A percentile compares a stretch with the other conserved stretches of the same genome.
These are phyloP conservation scores for Microvelia longipes DNA, from an alignment of 1,140 invertebrate genomes.

Conservation along the genomic window DNA sequence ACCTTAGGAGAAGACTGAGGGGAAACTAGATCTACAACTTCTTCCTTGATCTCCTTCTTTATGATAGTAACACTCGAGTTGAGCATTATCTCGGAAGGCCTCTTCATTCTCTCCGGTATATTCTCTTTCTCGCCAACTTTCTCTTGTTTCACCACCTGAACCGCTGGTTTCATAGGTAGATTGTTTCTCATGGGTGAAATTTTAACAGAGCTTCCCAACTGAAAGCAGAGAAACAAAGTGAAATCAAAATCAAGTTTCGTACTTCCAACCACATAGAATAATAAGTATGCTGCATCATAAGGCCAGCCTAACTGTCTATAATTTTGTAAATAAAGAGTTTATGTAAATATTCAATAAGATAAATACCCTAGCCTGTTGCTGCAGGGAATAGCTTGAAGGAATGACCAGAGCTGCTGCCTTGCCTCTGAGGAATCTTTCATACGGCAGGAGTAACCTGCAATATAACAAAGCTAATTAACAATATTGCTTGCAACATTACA, in stretches of 20 bases:
- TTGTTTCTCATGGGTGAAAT: constrained; percentile 19
- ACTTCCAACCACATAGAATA: too few relatives aligned
- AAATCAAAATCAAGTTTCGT: neutral
- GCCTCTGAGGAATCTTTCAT: neutral
- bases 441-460: neutral
- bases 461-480: neutral
- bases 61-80: neutral
- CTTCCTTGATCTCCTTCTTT: neutral
- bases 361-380: neutral
- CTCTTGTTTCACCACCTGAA: constrained; percentile 21
- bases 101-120: constrained; percentile 28
- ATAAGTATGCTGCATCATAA: too few relatives aligned
- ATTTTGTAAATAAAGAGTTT: constrained; percentile 5
- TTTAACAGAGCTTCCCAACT: constrained; percentile 26
- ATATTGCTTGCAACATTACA: neutral
- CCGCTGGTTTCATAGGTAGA: constrained; percentile 30
- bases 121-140: constrained; percentile 39
- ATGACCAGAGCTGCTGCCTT: constrained; percentile 1
- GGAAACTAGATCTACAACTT: neutral
- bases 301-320: too few relatives aligned
- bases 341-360: neutral
- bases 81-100: neutral
- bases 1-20: neutral
- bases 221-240: neutral
- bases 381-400: neutral